Conservation (phyloP, 2,797 vertebrate species). For the Pyrocephalus nanus region DNA sequence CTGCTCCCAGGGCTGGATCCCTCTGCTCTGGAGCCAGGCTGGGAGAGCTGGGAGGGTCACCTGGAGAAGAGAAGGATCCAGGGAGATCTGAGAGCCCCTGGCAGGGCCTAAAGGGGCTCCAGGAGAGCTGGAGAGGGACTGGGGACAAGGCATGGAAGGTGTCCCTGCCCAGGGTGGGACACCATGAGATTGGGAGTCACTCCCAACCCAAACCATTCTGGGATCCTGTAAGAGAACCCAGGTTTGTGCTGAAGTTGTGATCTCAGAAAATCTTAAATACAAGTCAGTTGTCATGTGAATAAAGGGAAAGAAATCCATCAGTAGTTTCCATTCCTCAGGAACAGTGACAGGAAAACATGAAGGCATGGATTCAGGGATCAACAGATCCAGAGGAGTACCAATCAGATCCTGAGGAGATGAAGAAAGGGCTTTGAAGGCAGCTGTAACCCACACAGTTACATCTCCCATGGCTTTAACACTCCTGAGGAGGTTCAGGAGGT, state of each 20-base stretch:
- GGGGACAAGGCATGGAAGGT: background rate
- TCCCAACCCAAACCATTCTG: background rate
- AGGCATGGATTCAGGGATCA: background rate
- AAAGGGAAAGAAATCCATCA: background rate
- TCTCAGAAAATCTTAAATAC: background rate
- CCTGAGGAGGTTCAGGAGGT: too few species aligned
- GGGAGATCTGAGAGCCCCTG: background rate
- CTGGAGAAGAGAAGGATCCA: background rate
- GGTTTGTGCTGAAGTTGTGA: background rate
- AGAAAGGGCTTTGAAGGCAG: background rate
- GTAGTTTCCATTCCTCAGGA: background rate
- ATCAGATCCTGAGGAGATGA: background rate
- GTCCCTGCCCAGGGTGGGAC: background rate
- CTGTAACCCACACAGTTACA: rapidly evolving
- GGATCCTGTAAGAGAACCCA: background rate
- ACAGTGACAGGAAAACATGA: rapidly evolving
- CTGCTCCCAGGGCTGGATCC: background rate
- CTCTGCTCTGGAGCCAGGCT: background rate
- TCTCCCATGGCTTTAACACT: background rate
- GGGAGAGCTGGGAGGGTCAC: background rate
- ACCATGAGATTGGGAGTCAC: too few species aligned
- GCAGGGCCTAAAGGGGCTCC: background rate
- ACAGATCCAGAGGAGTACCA: background rate
- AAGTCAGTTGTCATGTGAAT: background rate
- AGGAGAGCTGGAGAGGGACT: background rate